Percentiles rank a stretch among this genome's conserved stretches.
Evolutionary conservation across 1,140 invertebrate species (phyloP).

Genomic region (Papilio glaucus): DNA sequence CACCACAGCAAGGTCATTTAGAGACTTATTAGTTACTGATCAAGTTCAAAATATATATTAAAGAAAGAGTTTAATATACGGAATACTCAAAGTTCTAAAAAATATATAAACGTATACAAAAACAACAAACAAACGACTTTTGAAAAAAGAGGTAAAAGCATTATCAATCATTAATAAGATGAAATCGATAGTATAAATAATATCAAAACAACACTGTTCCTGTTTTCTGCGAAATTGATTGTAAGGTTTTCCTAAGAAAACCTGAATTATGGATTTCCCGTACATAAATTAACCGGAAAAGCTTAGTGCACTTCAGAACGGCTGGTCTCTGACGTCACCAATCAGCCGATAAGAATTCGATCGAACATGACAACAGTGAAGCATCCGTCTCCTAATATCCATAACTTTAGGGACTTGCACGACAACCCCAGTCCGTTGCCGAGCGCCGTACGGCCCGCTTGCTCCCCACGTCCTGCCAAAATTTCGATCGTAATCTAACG

Average conservation of each 20-base stretch:
- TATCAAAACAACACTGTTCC: background rate
- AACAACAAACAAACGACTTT: background rate
- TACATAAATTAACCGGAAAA: conserved; percentile 26
- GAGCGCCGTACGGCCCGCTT: conserved; percentile 61
- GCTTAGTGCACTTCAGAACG: conserved; percentile 20
- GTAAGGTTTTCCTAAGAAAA: background rate
- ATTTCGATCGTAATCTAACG: conserved; percentile 52
- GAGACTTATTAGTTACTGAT: no score
- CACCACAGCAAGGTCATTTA: no score
- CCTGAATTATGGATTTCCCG: conserved; percentile 16
- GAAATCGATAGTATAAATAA: background rate
- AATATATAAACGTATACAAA: background rate
- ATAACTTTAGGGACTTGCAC: conserved; percentile 59
- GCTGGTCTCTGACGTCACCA: conserved; percentile 61
- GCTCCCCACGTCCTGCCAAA: conserved; percentile 48
- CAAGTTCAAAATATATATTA: background rate
- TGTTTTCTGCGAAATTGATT: background rate
- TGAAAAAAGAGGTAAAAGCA: background rate
- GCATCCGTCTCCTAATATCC: conserved; percentile 65
- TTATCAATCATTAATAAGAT: background rate
- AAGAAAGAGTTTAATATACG: no score
- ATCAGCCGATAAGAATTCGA: conserved; percentile 67
- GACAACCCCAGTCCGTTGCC: conserved; percentile 67
- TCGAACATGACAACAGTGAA: conserved; percentile 61
- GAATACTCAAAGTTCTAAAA: background rate